Evolutionary conservation across 2,113 vertebrate genomes (phyloP), one percentile per base, ranked within the genome.

Genomic region (Hyaena hyaena): DNA sequence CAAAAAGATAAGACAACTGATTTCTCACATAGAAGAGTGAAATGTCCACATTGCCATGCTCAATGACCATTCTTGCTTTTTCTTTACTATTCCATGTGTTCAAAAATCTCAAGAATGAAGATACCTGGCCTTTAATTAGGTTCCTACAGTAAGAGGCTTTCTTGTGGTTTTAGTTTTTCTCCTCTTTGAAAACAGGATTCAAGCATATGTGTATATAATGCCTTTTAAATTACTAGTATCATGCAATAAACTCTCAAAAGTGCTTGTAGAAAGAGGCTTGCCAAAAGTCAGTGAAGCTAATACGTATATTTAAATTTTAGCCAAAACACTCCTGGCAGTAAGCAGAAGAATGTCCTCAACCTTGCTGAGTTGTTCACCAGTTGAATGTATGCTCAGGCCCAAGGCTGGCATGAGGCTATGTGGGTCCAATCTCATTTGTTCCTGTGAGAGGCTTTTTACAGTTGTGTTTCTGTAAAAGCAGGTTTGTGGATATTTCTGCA

Each of bases 251-350:
- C 90, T 81, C 31, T 80, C 12, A 90, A 76, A 93, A 83, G 77
- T 48, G 73, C 63, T 31, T 71, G 2, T 45, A 73, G 73, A 90
- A 95, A 26, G 58, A 85, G 31, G 24, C 90, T 71, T 90, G 24
- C 93, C 76, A 53, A 94, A 92, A 97, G 84, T 15, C 2, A 84
- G 15, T 88, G 43, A 90, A 69, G 76, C 23, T 90, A 71, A 94
- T n/a, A n/a, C 23, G 68, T 15, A 45, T 53, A 28, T 71, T 84
- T 90, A 96, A 83, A 96, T 90, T 81, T 92, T 35, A 95, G 88
- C 73, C 80, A 83, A 79, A 61, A 68, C 45, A 61, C 39, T 84
- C 61, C 76, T 53, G 12, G 55, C 65, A 89, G 65, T 39, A 69
- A 43, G 19, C 83, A 88, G 83, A 87, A 71, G 19, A 50, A 21